Conservation (phyloP, 2,113 vertebrate species). For the Poeciliopsis retropinna region DNA sequence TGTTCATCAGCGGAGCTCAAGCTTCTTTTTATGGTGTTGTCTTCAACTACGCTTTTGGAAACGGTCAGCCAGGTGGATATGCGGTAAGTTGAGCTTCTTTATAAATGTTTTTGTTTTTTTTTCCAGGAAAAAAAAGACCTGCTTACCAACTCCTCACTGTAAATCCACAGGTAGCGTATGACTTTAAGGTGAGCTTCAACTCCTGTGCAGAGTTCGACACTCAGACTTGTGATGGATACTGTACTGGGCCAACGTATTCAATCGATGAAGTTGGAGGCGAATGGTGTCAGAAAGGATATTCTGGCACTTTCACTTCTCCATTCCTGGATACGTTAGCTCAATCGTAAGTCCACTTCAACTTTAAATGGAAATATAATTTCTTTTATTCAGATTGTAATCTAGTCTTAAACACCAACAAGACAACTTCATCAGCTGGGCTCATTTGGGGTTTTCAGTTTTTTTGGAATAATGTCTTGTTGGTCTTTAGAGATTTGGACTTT, state of each 20-base stretch:
- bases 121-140: too few species aligned
- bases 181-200: not conserved
- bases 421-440: not conserved
- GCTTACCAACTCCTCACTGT: not conserved
- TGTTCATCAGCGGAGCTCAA: not conserved
- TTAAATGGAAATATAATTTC: not conserved
- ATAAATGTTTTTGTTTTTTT: too few species aligned
- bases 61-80: not conserved
- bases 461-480: not conserved
- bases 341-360: not conserved
- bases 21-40: not conserved
- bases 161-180: not conserved
- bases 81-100: not conserved
- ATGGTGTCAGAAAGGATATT: slow-evolving; percentile 31
- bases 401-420: not conserved
- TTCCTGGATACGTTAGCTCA: accelerated
- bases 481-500: not conserved
- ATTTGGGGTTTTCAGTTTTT: not conserved
- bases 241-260: not conserved
- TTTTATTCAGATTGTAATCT: not conserved
- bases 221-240: not conserved
- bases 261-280: not conserved
- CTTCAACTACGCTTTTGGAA: too few species aligned
- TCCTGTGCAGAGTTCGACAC: not conserved
- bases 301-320: not conserved